Base-by-base conservation (phyloP, 2,113 vertebrate species). In the Passer montanus region DNA sequence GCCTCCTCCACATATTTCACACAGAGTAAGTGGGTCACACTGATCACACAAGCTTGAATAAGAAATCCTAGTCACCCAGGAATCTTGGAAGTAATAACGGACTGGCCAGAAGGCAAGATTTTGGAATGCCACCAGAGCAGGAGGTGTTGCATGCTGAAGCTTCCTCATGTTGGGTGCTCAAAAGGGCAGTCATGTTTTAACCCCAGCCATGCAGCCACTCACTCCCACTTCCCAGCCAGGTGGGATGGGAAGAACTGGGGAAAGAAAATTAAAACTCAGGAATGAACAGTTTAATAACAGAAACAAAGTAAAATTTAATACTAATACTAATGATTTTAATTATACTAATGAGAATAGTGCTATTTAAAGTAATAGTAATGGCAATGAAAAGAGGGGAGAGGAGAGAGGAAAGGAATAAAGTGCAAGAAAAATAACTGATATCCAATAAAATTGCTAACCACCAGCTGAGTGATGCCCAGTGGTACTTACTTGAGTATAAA, bases 391-490 rank as follows among this genome's bases (percentile, higher is more conserved):
- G 27, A 52, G 12, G 33, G n/a, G 22, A 62, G 44, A 37, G 20
- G 9, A 37, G 24, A 35, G 16, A 82, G 24, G 20, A 69, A 35
- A 63, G 15, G 22, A 63, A 84, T 63, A 55, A 49, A 77, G 56
- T 27, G 15, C 15, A 49, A 77, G 15, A 43, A 41, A 75, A 83
- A 23, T 3, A 49, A 28, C 12, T 15, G 15, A 33, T 33, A 35
- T 17, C 9, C 10, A 37, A 20, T 27, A 28, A 62, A 62, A 62
- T 49, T 77, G 17, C 56, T 69, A 37, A 28, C 15, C 8, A 37
- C 63, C 22, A 1, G 1, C 49, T 49, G 15, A 77, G 13, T 0
- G 0, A 35, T 56, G 41, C 41, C 47, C 64, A 49, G 26, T 28
- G 56, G 22, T 15, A 30, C 14, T 74, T 23, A 35, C 11, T 59